A percentile compares a stretch with the other conserved stretches of the same genome.
phyloP scores from a whole-genome alignment of 2,888 invertebrate genomes.

The Melieria picta region DNA sequence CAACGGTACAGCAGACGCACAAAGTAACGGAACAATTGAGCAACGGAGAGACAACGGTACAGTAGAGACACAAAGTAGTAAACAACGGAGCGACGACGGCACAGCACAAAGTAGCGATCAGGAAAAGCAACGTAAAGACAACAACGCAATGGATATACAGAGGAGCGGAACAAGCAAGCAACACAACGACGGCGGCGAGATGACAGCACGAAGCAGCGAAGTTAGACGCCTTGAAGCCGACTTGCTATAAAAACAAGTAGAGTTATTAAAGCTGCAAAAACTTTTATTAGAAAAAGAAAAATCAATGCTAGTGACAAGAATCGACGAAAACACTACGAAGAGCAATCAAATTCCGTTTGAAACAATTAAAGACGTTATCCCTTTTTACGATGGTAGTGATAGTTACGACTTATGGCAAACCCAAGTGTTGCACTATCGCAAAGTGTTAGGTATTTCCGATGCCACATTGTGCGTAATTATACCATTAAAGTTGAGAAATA shows the following conservation, averaged over 20 bases:
- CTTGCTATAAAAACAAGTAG: not conserved
- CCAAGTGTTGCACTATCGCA: constrained; percentile 11
- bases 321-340: no score
- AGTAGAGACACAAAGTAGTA: not conserved
- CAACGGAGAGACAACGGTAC: not conserved
- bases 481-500: not conserved
- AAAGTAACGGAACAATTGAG: not conserved
- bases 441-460: not conserved
- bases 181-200: no score
- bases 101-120: not conserved
- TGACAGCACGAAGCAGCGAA: no score
- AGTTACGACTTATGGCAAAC: constrained; percentile 13
- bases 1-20: not conserved
- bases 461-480: not conserved
- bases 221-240: not conserved
- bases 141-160: no score
- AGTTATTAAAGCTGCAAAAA: constrained; percentile 1
- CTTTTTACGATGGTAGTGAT: constrained; percentile 15
- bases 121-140: no score
- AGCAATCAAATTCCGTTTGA: not conserved
- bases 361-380: constrained; percentile 5
- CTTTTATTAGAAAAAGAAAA: not conserved
- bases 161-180: no score
- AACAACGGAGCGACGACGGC: not conserved
- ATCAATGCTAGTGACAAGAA: not conserved